These are phyloP conservation scores for Trematomus bernacchii DNA, from an alignment of 2,797 vertebrate genomes.

Conservation along the genomic window DNA sequence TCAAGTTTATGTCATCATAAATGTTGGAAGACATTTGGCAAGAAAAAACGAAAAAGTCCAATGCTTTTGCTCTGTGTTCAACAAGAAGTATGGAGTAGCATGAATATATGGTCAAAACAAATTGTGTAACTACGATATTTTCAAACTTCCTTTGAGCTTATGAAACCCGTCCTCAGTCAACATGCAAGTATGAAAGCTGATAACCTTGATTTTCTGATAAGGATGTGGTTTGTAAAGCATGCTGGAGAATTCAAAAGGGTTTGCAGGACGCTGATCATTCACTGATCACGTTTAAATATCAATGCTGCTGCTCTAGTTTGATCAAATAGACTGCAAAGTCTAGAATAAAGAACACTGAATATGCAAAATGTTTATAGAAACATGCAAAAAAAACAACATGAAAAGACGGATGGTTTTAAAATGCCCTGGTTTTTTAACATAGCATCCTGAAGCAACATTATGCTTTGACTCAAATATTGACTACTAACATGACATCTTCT, in stretches of 20 bases:
- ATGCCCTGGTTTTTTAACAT: neutral
- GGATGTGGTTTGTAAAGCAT: neutral
- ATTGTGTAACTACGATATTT: neutral
- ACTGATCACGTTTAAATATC: neutral
- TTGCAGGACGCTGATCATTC: neutral
- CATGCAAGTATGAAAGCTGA: no score
- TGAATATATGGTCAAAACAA: neutral
- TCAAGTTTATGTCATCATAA: slow-evolving; percentile 26
- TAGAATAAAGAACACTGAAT: no score
- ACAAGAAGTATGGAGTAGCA: slow-evolving; percentile 21
- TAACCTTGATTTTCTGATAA: neutral
- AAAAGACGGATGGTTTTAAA: neutral
- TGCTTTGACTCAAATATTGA: no score
- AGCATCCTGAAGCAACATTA: no score
- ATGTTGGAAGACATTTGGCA: slow-evolving; percentile 42
- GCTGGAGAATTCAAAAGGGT: neutral
- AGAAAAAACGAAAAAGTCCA: no score
- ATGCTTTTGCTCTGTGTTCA: neutral
- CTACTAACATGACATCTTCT: no score
- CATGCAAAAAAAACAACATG: neutral
- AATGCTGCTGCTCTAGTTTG: neutral
- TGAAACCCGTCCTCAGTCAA: neutral
- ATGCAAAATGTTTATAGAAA: no score
- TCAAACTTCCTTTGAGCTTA: neutral
- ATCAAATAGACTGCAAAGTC: neutral